Conservation (phyloP, 2,797 vertebrate genomes). For the Manis javanica region DNA sequence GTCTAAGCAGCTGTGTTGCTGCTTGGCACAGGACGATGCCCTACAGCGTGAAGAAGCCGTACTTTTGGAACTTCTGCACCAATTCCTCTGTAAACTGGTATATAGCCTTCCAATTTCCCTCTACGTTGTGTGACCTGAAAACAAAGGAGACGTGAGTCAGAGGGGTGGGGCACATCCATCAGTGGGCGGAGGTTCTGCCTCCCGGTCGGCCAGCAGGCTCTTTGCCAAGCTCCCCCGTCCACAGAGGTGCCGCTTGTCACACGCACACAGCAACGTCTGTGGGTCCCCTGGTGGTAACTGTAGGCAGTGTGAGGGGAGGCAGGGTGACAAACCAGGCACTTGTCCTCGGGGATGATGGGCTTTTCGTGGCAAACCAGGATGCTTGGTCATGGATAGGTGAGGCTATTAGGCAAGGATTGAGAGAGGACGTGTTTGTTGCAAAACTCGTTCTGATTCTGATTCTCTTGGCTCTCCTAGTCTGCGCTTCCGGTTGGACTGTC, state of each 20-base stretch:
- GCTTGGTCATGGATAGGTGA: too few species aligned
- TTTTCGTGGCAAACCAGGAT: not conserved
- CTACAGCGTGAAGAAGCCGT: constrained; percentile 25
- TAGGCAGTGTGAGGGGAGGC: not conserved
- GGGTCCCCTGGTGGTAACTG: not conserved
- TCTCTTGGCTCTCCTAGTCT: not conserved
- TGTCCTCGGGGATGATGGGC: not conserved
- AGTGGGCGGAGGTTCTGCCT: not conserved
- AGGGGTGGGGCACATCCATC: not conserved
- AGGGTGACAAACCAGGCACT: not conserved
- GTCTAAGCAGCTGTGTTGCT: not conserved
- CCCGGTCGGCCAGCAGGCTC: not conserved
- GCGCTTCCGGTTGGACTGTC: not conserved
- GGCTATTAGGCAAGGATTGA: not conserved
- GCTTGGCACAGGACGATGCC: not conserved
- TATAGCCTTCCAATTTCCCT: constrained; percentile 93
- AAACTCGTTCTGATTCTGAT: not conserved
- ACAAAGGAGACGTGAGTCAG: constrained; percentile 48
- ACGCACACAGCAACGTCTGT: not conserved
- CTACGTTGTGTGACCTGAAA: constrained; percentile 93
- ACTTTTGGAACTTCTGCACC: constrained; percentile 96
- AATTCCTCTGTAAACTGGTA: constrained; percentile 93
- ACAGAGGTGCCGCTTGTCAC: not conserved
- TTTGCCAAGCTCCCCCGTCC: not conserved
- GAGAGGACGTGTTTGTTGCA: not conserved